phyloP scores from a whole-genome alignment of 2,797 vertebrate species.

The Lithobates sylvaticus region DNA sequence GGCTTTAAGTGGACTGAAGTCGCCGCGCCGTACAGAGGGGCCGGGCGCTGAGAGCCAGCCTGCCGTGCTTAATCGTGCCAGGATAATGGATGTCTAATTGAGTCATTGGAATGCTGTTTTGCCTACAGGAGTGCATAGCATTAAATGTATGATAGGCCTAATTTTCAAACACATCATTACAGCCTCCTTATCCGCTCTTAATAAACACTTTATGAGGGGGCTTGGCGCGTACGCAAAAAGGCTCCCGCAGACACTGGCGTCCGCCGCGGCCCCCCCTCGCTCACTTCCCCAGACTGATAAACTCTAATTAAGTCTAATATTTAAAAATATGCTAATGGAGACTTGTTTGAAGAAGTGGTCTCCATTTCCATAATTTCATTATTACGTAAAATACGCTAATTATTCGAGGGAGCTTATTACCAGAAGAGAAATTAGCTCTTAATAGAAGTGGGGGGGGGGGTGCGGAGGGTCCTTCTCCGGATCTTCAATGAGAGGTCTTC shows the following conservation, averaged over 20 bases:
- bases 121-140: constrained; percentile 97
- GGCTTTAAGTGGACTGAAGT: constrained; percentile 82
- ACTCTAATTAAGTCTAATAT: constrained; percentile 99
- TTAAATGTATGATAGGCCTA: constrained; percentile 99
- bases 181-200: constrained; percentile 95
- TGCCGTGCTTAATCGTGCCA: constrained; percentile 83
- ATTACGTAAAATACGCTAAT: constrained; percentile 98
- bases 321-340: constrained; percentile 97
- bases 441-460: constrained; percentile 82
- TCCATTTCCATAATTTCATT: constrained; percentile 96
- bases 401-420: constrained; percentile 92
- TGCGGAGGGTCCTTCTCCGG: constrained; percentile 61
- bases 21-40: constrained; percentile 51
- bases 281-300: constrained; percentile 89
- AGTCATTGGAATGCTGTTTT: constrained; percentile 99
- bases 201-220: constrained; percentile 98
- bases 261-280: constrained; percentile 83
- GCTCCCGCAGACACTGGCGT: constrained; percentile 70
- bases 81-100: constrained; percentile 99
- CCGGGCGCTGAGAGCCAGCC: constrained; percentile 57
- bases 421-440: constrained; percentile 91
- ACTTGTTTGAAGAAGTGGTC: constrained; percentile 91
- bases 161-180: constrained; percentile 99
- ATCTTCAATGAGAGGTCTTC: background rate
- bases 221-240: constrained; percentile 68